These are phyloP conservation scores for Lagocephalus sceleratus DNA, from an alignment of 2,797 vertebrate genomes.

Conservation along the genomic window DNA sequence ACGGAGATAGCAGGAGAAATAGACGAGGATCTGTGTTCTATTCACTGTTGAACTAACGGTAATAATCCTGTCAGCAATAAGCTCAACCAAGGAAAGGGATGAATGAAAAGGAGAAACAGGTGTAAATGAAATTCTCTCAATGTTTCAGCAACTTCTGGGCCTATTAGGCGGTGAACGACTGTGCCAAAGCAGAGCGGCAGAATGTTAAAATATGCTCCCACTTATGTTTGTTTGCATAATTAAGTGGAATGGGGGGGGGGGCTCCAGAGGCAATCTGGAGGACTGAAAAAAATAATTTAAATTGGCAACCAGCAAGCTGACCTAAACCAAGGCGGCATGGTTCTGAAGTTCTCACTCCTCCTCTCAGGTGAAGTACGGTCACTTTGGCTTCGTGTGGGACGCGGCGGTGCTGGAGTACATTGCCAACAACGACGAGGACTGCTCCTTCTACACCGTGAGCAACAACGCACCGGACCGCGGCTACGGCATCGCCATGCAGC, in stretches of 20 bases:
- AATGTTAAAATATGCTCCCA: background rate
- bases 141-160: slow-evolving; percentile 2
- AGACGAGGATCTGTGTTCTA: no score
- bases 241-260: no score
- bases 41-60: no score
- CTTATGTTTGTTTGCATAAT: slow-evolving; percentile 8
- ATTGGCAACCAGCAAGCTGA: background rate
- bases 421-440: slow-evolving; percentile 94
- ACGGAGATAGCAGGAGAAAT: no score
- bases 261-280: background rate
- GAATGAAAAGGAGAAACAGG: background rate
- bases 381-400: slow-evolving; percentile 97
- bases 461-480: slow-evolving; percentile 90
- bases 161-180: background rate
- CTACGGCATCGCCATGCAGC: slow-evolving; percentile 96
- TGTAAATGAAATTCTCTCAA: background rate
- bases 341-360: slow-evolving; percentile 17
- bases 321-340: background rate
- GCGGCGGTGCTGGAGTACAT: slow-evolving; percentile 94
- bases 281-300: background rate
- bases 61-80: no score
- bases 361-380: slow-evolving; percentile 89
- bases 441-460: slow-evolving; percentile 91
- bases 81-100: background rate
- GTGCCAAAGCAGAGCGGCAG: background rate